A percentile compares a stretch with the other conserved stretches of the same genome.
These are phyloP conservation scores for Drosophila multiciliata DNA, from an alignment of 2,888 invertebrate species.

Conservation along the genomic window DNA sequence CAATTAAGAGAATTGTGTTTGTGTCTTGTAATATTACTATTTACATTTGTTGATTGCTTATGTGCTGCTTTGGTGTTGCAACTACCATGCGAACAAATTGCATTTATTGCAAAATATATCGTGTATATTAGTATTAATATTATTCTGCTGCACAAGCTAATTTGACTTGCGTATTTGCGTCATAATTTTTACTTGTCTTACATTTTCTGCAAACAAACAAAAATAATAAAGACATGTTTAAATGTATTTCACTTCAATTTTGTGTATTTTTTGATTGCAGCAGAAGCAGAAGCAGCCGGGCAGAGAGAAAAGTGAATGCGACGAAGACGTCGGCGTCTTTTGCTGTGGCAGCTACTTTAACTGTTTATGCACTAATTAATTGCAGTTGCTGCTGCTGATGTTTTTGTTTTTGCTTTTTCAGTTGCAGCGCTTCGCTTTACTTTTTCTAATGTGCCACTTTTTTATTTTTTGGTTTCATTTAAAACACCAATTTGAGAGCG, in stretches of 20 bases:
- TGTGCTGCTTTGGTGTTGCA: conserved; percentile 35
- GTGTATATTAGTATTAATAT: conserved; percentile 1
- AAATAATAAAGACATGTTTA: conserved; percentile 7
- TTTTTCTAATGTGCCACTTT: conserved; percentile 27
- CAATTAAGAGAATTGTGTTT: conserved; percentile 41
- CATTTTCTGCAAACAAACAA: conserved; percentile 50
- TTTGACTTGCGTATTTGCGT: conserved; percentile 61
- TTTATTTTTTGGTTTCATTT: conserved; percentile 5
- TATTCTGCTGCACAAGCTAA: conserved; percentile 48
- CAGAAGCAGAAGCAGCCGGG: conserved; percentile 35
- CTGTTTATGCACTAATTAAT: conserved; percentile 84
- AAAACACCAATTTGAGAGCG: not conserved
- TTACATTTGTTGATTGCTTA: conserved; percentile 52
- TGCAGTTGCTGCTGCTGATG: conserved; percentile 41
- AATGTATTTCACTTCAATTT: conserved; percentile 32
- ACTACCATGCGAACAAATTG: conserved; percentile 58
- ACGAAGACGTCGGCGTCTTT: conserved; percentile 13
- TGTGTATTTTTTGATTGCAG: conserved; percentile 40
- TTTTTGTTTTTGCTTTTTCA: conserved; percentile 4
- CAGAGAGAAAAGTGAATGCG: conserved; percentile 76
- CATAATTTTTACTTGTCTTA: conserved; percentile 56
- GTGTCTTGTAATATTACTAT: conserved; percentile 43
- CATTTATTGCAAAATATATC: conserved; percentile 55
- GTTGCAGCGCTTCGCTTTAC: conserved; percentile 13
- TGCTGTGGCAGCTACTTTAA: conserved; percentile 76